Percentiles rank a stretch among this genome's conserved stretches.
These are phyloP conservation scores for Daphoenositta chrysoptera DNA, from an alignment of 2,113 vertebrate species.

Conservation along the genomic window DNA sequence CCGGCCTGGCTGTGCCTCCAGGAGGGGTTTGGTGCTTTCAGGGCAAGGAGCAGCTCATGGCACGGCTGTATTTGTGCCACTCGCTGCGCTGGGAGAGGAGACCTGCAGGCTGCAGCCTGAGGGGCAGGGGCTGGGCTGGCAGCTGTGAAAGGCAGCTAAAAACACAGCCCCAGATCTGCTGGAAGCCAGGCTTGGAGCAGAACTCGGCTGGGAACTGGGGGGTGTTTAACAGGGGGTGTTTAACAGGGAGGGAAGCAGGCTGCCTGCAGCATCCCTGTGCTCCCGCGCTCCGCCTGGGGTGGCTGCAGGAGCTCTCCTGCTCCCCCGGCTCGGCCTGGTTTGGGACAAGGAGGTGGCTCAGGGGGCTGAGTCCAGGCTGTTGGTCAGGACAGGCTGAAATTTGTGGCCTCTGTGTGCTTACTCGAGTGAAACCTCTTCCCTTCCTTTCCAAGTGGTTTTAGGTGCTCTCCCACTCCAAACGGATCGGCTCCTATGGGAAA, in stretches of 20 bases:
- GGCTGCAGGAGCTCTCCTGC: not conserved
- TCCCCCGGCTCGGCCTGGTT: accelerated
- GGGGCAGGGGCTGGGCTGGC: not conserved
- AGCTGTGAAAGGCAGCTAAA: not conserved
- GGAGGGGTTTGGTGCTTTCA: not conserved
- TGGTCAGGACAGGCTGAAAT: not conserved
- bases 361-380: not conserved
- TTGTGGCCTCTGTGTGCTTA: not conserved
- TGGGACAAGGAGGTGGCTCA: not conserved
- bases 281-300: not conserved
- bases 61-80: accelerated
- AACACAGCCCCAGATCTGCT: not conserved
- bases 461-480: not conserved
- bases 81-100: not conserved
- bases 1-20: not conserved
- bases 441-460: not conserved
- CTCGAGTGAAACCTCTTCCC: not conserved
- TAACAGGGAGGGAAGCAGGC: not conserved
- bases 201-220: not conserved
- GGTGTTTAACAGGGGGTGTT: too few species aligned
- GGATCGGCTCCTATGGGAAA: not conserved
- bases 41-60: not conserved
- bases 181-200: not conserved
- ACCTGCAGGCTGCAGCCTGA: accelerated
- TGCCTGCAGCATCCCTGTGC: not conserved